phyloP scores from a whole-genome alignment of 2,113 vertebrate genomes.

The Pardalotus punctatus region DNA sequence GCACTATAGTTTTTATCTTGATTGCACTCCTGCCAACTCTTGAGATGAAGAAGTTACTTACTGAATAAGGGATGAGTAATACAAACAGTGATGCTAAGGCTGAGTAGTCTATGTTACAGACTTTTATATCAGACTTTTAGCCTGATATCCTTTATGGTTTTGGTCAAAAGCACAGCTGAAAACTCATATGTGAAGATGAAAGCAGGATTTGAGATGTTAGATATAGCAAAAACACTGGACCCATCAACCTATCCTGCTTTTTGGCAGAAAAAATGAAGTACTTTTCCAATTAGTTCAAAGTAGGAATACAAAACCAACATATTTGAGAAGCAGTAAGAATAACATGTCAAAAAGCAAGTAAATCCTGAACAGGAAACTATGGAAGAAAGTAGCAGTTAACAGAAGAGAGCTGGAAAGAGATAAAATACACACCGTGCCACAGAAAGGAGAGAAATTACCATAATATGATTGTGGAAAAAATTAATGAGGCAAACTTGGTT shows the following conservation, averaged over 20 bases:
- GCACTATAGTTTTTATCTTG: neutral
- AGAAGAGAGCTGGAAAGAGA: neutral
- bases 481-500: neutral
- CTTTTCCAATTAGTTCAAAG: neutral
- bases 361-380: neutral
- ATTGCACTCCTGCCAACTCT: neutral
- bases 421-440: rapidly evolving
- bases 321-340: neutral
- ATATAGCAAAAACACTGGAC: neutral
- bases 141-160: neutral
- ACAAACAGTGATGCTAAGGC: neutral
- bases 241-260: neutral
- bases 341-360: neutral
- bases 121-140: neutral
- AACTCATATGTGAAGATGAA: neutral
- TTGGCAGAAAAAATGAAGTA: neutral
- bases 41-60: neutral
- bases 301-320: neutral
- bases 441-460: neutral
- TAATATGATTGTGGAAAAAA: neutral
- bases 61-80: rapidly evolving
- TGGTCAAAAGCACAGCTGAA: neutral
- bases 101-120: neutral
- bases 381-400: neutral
- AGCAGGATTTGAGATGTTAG: neutral